Percentiles rank a stretch among this genome's conserved stretches.
These are phyloP conservation scores for Paraescarpia echinospica DNA, from an alignment of 1,140 invertebrate species.

Conservation along the genomic window DNA sequence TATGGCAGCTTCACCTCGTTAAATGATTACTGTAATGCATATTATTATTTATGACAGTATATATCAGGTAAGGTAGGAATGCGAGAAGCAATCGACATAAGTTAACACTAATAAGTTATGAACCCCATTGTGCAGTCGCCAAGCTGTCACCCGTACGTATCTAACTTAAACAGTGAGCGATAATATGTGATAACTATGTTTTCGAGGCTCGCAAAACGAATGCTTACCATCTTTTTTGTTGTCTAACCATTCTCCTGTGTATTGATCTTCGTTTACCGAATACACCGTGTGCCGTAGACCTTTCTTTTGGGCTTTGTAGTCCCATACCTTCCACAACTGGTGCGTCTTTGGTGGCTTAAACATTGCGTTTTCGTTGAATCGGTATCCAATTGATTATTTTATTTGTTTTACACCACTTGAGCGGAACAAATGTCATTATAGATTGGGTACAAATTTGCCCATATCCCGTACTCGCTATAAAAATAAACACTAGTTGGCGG, in stretches of 20 bases:
- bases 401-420: neutral
- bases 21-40: too few relatives aligned
- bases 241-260: conserved; percentile 59
- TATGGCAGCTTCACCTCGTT: too few relatives aligned
- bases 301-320: conserved; percentile 56
- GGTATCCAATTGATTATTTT: neutral
- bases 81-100: too few relatives aligned
- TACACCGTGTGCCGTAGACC: conserved; percentile 57
- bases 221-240: conserved; percentile 56
- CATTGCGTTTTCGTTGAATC: neutral
- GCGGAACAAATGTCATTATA: neutral
- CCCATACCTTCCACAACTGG: conserved; percentile 58
- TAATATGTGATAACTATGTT: neutral
- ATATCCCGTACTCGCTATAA: neutral
- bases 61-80: too few relatives aligned
- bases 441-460: neutral
- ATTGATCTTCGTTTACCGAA: conserved; percentile 57
- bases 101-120: too few relatives aligned
- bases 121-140: too few relatives aligned
- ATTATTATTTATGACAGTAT: too few relatives aligned
- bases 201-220: neutral
- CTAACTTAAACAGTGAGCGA: neutral
- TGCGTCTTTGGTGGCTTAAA: neutral
- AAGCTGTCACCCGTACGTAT: neutral
- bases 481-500: neutral